Base-by-base conservation (phyloP, 2,113 vertebrate genomes). In the Cairina moschata region DNA sequence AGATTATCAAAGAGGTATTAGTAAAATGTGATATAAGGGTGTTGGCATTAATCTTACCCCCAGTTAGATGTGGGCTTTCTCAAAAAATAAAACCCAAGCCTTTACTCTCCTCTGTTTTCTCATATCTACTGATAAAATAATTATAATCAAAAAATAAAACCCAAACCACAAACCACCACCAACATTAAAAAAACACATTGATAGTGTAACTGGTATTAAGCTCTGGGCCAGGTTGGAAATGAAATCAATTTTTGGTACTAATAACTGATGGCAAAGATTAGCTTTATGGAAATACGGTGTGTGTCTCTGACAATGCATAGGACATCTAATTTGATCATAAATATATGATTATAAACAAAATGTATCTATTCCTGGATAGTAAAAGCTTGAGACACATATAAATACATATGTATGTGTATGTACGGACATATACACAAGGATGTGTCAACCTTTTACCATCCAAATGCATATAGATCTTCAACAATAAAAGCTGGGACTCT, bases 161-260 rank as follows among this genome's bases (percentile, higher is more conserved):
- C 9, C 5, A 46, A 71, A 83, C 12, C 34, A 42, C 73, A 83
- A 69, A 3, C 16, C n/a, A 34, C 29, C 79, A 73, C 28, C 60
- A 36, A 36, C 50, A 83, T 91, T 32, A 25, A 94, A 83, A 14
- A 32, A 79, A 68, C 28, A 69, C 92, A 89, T 93, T 80, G 93
- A 96, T 89, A 95, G 68, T 95, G 46, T 97, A 95, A 97, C 91
- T 4, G 58, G 86, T 97, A 94, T 96, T 98, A 97, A 98, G 97
- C 98, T 98, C 98, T 98, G 98, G 98, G 98, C 98, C 98, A 98
- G 98, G 98, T 98, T 98, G 98, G 98, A 98, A 98, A 97, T 96
- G 98, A 98, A 98, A 98, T 98, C 98, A 98, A 98, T 98, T 98
- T 97, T 96, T 98, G 95, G 96, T 98, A 98, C 95, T 97, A 97